phyloP scores from a whole-genome alignment of 2,113 vertebrate genomes.

The Sorex fumeus region DNA sequence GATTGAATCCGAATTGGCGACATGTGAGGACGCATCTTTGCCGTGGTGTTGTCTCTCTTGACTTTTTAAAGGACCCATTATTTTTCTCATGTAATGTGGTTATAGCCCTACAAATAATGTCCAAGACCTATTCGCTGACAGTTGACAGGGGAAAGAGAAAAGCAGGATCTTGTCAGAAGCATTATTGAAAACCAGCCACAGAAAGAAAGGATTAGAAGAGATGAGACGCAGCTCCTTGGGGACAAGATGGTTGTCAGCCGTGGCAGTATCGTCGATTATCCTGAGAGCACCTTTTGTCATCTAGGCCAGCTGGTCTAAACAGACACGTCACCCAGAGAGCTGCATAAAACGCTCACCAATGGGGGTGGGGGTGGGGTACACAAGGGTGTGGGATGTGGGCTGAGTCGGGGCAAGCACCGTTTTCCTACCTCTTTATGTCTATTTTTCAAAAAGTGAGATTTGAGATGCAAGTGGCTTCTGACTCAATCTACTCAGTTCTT shows the following conservation, averaged over 20 bases:
- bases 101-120: constrained; percentile 77
- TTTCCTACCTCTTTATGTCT: neutral
- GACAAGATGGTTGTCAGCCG: constrained; percentile 41
- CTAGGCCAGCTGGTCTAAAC: constrained; percentile 39
- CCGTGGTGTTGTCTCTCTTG: neutral
- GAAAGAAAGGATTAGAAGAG: constrained; percentile 76
- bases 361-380: too few relatives aligned
- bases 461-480: neutral
- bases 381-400: too few relatives aligned
- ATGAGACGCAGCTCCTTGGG: neutral
- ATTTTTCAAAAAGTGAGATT: constrained; percentile 48
- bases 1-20: too few relatives aligned
- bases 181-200: constrained; percentile 82
- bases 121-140: constrained; percentile 69
- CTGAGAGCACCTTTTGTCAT: neutral
- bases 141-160: constrained; percentile 78
- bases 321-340: constrained; percentile 35
- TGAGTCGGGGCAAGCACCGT: neutral
- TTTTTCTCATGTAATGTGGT: constrained; percentile 76
- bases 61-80: constrained; percentile 72
- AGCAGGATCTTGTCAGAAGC: constrained; percentile 79
- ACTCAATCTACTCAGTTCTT: neutral
- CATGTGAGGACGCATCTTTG: too few relatives aligned
- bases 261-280: constrained; percentile 68
- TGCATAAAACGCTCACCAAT: neutral